These are phyloP conservation scores for Pemphredon lugubris DNA, from an alignment of 2,888 invertebrate genomes.

Conservation along the genomic window DNA sequence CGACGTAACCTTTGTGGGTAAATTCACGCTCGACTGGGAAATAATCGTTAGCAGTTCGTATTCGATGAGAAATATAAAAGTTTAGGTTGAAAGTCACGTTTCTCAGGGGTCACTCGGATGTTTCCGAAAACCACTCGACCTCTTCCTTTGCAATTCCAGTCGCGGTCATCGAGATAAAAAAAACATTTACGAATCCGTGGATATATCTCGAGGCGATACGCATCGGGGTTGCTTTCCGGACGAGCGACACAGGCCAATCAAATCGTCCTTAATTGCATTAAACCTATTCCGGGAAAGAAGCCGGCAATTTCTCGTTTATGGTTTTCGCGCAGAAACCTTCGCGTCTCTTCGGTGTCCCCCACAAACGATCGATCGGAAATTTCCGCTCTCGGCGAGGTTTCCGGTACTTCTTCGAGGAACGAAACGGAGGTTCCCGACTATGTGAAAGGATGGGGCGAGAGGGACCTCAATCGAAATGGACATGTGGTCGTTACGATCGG, in stretches of 20 bases:
- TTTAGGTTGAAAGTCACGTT: not conserved
- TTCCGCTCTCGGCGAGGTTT: slow-evolving; percentile 7
- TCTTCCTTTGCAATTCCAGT: too few relatives aligned
- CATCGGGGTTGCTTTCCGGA: not conserved
- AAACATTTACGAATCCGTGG: not conserved
- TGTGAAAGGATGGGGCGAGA: slow-evolving; percentile 6
- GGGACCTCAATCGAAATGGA: slow-evolving; percentile 44
- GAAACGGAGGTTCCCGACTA: slow-evolving; percentile 10
- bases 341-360: not conserved
- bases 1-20: too few relatives aligned
- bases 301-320: not conserved
- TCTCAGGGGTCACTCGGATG: too few relatives aligned
- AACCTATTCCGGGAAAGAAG: not conserved
- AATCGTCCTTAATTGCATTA: slow-evolving; percentile 15
- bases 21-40: too few relatives aligned
- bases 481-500: slow-evolving; percentile 55
- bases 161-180: too few relatives aligned
- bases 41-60: too few relatives aligned
- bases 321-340: not conserved
- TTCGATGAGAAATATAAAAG: too few relatives aligned
- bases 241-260: not conserved
- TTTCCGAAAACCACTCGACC: too few relatives aligned
- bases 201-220: not conserved
- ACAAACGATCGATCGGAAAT: slow-evolving; percentile 14
- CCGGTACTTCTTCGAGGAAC: slow-evolving; percentile 14